Evolutionary conservation across 2,888 invertebrate species (phyloP).

Genomic region (Sceliomorpha sp.): DNA sequence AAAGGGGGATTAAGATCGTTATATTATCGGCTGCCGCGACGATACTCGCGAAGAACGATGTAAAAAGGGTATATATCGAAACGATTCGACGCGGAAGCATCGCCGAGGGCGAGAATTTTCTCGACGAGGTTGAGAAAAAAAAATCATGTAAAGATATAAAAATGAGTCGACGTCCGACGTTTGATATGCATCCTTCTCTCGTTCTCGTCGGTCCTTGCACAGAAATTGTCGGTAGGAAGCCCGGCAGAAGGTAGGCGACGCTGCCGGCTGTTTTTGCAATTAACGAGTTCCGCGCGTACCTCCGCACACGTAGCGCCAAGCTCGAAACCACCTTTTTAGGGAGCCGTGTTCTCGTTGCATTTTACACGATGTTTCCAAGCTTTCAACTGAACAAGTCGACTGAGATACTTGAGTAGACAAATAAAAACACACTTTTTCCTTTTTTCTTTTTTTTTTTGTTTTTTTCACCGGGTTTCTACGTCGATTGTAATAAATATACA

Average conservation of each 20-base stretch:
- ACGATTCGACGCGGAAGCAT: too few relatives aligned
- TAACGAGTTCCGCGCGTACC: conserved; percentile 58
- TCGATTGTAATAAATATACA: too few relatives aligned
- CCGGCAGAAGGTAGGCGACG: conserved; percentile 19
- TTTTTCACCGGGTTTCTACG: too few relatives aligned
- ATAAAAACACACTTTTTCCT: conserved; percentile 11
- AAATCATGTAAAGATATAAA: not conserved
- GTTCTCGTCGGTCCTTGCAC: conserved; percentile 1
- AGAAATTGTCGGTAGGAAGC: not conserved
- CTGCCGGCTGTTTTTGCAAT: conserved; percentile 65
- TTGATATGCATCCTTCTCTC: conserved; percentile 2
- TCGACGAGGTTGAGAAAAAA: not conserved
- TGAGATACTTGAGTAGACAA: conserved; percentile 1
- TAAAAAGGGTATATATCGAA: too few relatives aligned
- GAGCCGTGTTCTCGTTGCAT: conserved; percentile 3
- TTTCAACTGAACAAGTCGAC: conserved; percentile 13
- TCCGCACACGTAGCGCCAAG: not conserved
- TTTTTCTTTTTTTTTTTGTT: conserved; percentile 33
- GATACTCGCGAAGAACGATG: too few relatives aligned
- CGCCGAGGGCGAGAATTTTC: too few relatives aligned
- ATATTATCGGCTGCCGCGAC: too few relatives aligned
- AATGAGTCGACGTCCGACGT: conserved; percentile 4
- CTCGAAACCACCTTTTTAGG: conserved; percentile 20
- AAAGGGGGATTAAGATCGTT: too few relatives aligned
- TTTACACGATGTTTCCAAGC: conserved; percentile 20